Evolutionary conservation across 2,888 invertebrate genomes (phyloP), one percentile per base, ranked within the genome.

Genomic region (Philaethria dido): DNA sequence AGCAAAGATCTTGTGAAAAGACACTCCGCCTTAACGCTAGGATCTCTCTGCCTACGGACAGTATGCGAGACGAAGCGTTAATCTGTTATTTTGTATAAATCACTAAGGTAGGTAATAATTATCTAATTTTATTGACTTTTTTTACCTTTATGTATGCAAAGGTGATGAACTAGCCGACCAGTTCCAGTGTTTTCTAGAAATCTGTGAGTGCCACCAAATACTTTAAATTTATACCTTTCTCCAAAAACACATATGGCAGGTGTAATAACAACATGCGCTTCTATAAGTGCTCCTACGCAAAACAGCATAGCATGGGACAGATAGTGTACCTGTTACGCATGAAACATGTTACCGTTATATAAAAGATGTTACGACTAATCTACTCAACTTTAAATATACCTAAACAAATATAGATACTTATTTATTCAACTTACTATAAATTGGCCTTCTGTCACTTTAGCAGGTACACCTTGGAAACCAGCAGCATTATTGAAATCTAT

Each of bases 261-360:
- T 3, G 91, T 89, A 6, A 92, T 67, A 1, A 88, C 83, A n/a
- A 92, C 85, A 64, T 90, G 88, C 1, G 87, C 80, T 71, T 92
- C 91, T 71, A 92, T 81, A 14, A 92, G 69, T 5, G 84, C 80
- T 1, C 91, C 92, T 42, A 80, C 69, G 71, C 92, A 92, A 73
- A 92, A 92, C 78, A 91, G 76, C 84, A 92, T 80, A 1, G 89
- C 85, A 64, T 91, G 91, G 0, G 91, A 91, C 47, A 91, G 73
- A 62, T 77, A 92, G 70, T 87, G 82, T 4, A 87, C 81, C 92
- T 92, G 72, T 66, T 25, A 25, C 64, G 54, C 66, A 55, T 29
- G n/a, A 50, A n/a, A 47, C 25, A 20, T 14, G 13, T 36, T 29
- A 11, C 14, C 8, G 16, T 29, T 54, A 33, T 33, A 29, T 6